Evolutionary conservation across 2,797 vertebrate species (phyloP).

Genomic region (Hypotaenidia okinawae): DNA sequence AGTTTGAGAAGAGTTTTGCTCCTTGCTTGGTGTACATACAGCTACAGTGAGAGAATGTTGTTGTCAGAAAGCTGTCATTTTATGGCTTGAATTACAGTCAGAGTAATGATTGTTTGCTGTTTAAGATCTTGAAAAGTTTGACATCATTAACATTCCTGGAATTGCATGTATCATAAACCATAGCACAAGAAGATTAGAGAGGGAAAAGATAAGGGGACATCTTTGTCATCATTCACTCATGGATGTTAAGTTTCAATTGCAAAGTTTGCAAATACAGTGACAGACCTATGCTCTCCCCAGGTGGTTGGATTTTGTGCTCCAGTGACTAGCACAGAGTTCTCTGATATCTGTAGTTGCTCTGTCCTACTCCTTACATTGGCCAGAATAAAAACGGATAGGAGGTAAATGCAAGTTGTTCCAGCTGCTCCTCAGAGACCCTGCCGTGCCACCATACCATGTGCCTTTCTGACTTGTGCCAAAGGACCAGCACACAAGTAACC

Average conservation of each 20-base stretch:
- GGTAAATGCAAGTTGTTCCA: neutral
- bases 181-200: neutral
- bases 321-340: neutral
- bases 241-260: neutral
- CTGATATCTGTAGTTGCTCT: neutral
- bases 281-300: neutral
- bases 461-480: neutral
- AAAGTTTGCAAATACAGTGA: neutral
- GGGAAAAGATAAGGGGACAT: neutral
- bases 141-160: neutral
- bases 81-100: neutral
- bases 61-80: neutral
- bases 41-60: neutral
- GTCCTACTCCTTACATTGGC: neutral
- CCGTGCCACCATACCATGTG: neutral
- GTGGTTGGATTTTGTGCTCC: neutral
- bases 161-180: neutral
- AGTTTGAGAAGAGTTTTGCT: neutral
- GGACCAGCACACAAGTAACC: neutral
- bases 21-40: neutral
- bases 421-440: neutral
- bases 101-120: neutral
- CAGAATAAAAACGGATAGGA: neutral
- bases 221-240: neutral
- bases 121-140: conserved; percentile 11